These are phyloP conservation scores for Apotomis turbidana DNA, from an alignment of 2,888 invertebrate genomes.

Conservation along the genomic window DNA sequence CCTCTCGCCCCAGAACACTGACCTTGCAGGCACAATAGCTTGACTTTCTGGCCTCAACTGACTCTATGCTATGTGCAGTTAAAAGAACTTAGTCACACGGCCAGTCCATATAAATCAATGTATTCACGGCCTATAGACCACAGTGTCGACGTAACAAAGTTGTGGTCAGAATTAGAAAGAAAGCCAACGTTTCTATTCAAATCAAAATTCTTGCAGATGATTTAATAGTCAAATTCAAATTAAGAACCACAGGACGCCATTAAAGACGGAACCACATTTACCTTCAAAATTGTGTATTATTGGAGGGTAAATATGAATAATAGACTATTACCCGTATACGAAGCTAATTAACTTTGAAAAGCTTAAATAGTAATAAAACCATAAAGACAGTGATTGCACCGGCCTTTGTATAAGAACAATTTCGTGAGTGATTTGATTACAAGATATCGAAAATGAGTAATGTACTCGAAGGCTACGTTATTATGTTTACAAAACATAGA, in stretches of 20 bases:
- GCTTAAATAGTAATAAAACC: constrained; percentile 23
- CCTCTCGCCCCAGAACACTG: constrained; percentile 66
- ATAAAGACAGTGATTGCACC: constrained; percentile 10
- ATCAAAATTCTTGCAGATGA: constrained; percentile 26
- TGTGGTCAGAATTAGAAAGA: constrained; percentile 37
- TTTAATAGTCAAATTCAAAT: constrained; percentile 32
- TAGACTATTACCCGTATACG: not conserved
- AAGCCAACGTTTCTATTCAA: constrained; percentile 37
- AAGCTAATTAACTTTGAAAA: constrained; percentile 6
- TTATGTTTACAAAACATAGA: constrained; percentile 63
- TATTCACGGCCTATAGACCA: constrained; percentile 20
- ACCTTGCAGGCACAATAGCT: constrained; percentile 75
- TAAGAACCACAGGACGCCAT: constrained; percentile 15
- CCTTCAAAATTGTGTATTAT: not conserved
- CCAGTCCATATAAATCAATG: constrained; percentile 44
- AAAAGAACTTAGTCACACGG: constrained; percentile 51
- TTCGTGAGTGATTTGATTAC: constrained; percentile 31
- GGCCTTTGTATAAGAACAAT: constrained; percentile 21
- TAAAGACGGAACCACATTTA: not conserved
- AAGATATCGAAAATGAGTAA: constrained; percentile 45
- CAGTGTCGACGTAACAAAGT: constrained; percentile 19
- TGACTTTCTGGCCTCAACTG: constrained; percentile 54
- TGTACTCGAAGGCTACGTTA: constrained; percentile 45
- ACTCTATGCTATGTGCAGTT: constrained; percentile 48
- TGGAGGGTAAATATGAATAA: not conserved